Conservation (phyloP, 1,140 invertebrate species). For the Dendroctonus valens region DNA sequence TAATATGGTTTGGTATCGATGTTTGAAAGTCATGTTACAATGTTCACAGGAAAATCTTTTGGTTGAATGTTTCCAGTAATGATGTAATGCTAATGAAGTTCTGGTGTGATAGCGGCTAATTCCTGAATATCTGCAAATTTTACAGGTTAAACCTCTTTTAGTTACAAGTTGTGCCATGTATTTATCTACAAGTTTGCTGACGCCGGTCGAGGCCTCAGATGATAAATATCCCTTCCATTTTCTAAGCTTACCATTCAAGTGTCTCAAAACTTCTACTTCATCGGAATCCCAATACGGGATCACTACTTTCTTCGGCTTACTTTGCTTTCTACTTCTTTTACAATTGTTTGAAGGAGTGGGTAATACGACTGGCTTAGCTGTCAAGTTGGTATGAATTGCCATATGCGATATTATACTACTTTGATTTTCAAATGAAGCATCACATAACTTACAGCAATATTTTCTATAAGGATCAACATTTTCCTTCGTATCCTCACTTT, state of each 20-base stretch:
- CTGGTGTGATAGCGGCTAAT: slow-evolving; percentile 46
- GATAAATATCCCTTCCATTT: slow-evolving; percentile 37
- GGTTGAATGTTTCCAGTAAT: slow-evolving; percentile 46
- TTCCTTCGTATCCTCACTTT: slow-evolving; percentile 47
- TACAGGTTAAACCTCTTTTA: slow-evolving; percentile 43
- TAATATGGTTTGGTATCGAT: slow-evolving; percentile 52
- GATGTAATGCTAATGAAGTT: slow-evolving; percentile 44
- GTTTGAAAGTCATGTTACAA: slow-evolving; percentile 48
- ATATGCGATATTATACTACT: slow-evolving; percentile 54
- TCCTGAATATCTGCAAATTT: slow-evolving; percentile 43
- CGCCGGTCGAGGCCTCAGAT: slow-evolving; percentile 18
- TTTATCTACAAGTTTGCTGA: slow-evolving; percentile 42
- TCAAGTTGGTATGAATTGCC: slow-evolving; percentile 50
- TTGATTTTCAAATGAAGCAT: slow-evolving; percentile 49
- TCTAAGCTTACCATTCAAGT: slow-evolving; percentile 40
- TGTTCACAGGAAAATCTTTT: slow-evolving; percentile 50
- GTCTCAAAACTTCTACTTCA: slow-evolving; percentile 43
- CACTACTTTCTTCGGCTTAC: slow-evolving; percentile 53
- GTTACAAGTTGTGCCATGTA: slow-evolving; percentile 45
- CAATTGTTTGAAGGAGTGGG: slow-evolving; percentile 19
- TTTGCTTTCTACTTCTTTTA: slow-evolving; percentile 54
- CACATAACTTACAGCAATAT: slow-evolving; percentile 52
- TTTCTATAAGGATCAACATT: slow-evolving; percentile 46
- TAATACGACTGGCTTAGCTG: slow-evolving; percentile 36
- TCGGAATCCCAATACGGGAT: slow-evolving; percentile 43